Percentiles rank a stretch among this genome's conserved stretches.
These are phyloP conservation scores for Pseudochirops cupreus DNA, from an alignment of 2,797 vertebrate species.

Conservation along the genomic window DNA sequence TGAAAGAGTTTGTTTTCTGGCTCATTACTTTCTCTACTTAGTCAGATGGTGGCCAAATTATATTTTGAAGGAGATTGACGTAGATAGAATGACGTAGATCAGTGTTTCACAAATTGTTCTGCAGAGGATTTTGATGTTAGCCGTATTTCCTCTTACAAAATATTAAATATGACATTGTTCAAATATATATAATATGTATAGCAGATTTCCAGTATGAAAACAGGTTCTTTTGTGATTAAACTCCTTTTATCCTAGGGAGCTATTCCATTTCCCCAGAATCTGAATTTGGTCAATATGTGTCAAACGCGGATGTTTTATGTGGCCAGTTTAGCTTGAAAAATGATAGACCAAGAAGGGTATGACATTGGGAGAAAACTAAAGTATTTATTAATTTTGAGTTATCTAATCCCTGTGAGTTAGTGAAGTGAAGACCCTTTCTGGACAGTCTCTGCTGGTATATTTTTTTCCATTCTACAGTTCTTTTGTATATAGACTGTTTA, in stretches of 20 bases:
- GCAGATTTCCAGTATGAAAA: neutral
- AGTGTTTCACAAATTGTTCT: neutral
- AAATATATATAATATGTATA: neutral
- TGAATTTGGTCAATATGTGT: neutral
- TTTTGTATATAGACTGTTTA: constrained; percentile 7
- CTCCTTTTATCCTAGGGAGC: neutral
- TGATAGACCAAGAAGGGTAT: neutral
- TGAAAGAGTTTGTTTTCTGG: constrained; percentile 31
- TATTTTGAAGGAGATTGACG: neutral
- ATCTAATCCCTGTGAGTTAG: neutral
- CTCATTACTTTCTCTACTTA: constrained; percentile 37
- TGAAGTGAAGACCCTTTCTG: constrained; percentile 1
- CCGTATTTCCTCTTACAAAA: neutral
- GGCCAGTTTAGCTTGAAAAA: neutral
- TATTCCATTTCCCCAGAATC: neutral
- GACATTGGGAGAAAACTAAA: constrained; percentile 8
- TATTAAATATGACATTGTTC: neutral
- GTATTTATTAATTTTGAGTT: constrained; percentile 1
- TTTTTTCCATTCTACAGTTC: neutral
- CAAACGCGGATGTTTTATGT: neutral
- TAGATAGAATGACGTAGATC: neutral
- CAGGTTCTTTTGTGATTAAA: neutral
- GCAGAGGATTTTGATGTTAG: neutral
- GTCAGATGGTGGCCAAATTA: neutral
- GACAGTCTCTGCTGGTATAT: neutral